A percentile compares a stretch with the other conserved stretches of the same genome.
These are phyloP conservation scores for Congeria kusceri DNA, from an alignment of 2,888 invertebrate genomes.

Conservation along the genomic window DNA sequence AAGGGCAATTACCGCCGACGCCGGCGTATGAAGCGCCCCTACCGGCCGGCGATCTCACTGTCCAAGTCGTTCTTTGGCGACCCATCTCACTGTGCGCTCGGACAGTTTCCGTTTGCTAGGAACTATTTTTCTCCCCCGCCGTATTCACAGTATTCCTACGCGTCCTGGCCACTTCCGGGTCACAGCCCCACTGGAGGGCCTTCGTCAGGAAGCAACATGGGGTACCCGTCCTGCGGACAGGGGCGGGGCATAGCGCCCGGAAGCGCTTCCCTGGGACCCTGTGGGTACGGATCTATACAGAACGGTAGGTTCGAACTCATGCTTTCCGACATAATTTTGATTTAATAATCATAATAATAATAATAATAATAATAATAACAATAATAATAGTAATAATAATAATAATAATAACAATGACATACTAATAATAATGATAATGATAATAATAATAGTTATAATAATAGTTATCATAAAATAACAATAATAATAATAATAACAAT, in stretches of 20 bases:
- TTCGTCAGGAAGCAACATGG: slow-evolving; percentile 66
- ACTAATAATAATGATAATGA: too few relatives aligned
- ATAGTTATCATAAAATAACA: too few relatives aligned
- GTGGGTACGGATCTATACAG: slow-evolving; percentile 66
- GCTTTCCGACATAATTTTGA: too few relatives aligned
- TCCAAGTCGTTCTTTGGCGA: slow-evolving; percentile 82
- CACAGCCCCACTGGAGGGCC: slow-evolving; percentile 67
- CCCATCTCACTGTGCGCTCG: slow-evolving; percentile 76
- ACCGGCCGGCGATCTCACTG: slow-evolving; percentile 80
- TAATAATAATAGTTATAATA: too few relatives aligned
- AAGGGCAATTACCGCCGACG: slow-evolving; percentile 98
- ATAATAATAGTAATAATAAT: too few relatives aligned
- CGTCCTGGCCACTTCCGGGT: slow-evolving; percentile 71
- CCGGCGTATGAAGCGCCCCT: slow-evolving; percentile 94
- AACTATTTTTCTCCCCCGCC: slow-evolving; percentile 77
- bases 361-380: too few relatives aligned
- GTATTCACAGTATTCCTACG: slow-evolving; percentile 76
- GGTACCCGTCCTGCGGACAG: slow-evolving; percentile 77
- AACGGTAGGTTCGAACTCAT: slow-evolving; percentile 26
- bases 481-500: too few relatives aligned
- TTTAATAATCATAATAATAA: too few relatives aligned
- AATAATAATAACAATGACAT: too few relatives aligned
- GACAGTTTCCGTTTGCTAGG: slow-evolving; percentile 77
- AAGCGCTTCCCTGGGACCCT: slow-evolving; percentile 60
- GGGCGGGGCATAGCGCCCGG: slow-evolving; percentile 60